Percentiles rank a stretch among this genome's conserved stretches.
Evolutionary conservation across 2,888 invertebrate species (phyloP).

Genomic region (Ophion costatus): DNA sequence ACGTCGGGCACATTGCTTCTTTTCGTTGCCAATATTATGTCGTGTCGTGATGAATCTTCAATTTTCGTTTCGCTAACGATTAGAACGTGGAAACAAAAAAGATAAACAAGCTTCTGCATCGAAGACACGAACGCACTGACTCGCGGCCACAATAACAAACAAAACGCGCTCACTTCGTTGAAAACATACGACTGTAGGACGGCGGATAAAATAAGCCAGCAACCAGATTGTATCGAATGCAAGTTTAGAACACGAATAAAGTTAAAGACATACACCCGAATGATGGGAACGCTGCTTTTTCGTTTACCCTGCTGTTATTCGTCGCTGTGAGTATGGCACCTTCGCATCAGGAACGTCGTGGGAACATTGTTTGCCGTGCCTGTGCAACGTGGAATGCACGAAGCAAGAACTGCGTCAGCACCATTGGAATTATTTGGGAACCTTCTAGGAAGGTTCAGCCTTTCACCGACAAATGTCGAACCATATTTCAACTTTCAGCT

Average conservation of each 20-base stretch:
- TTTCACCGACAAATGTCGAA: too few species aligned
- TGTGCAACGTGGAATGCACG: too few species aligned
- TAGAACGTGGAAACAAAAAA: slow-evolving; percentile 9
- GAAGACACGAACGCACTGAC: slow-evolving; percentile 6
- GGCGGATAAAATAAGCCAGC: slow-evolving; percentile 11
- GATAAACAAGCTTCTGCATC: neutral
- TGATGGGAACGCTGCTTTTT: neutral
- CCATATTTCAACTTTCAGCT: too few species aligned
- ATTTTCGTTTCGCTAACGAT: slow-evolving; percentile 37
- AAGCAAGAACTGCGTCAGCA: too few species aligned
- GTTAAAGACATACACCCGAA: slow-evolving; percentile 73
- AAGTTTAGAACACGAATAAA: slow-evolving; percentile 80
- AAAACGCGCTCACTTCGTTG: slow-evolving; percentile 12
- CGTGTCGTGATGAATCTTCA: slow-evolving; percentile 28
- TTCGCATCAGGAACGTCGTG: neutral
- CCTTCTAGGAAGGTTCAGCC: too few species aligned
- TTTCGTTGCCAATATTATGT: slow-evolving; percentile 12
- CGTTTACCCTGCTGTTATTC: neutral
- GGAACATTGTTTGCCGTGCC: too few species aligned
- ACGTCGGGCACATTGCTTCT: slow-evolving; percentile 20
- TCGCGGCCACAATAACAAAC: neutral
- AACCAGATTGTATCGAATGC: slow-evolving; percentile 76
- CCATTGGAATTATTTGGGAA: too few species aligned
- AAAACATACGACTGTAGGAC: slow-evolving; percentile 7
- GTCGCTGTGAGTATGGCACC: neutral